phyloP scores from a whole-genome alignment of 2,888 invertebrate species.

The Chesias legatella region DNA sequence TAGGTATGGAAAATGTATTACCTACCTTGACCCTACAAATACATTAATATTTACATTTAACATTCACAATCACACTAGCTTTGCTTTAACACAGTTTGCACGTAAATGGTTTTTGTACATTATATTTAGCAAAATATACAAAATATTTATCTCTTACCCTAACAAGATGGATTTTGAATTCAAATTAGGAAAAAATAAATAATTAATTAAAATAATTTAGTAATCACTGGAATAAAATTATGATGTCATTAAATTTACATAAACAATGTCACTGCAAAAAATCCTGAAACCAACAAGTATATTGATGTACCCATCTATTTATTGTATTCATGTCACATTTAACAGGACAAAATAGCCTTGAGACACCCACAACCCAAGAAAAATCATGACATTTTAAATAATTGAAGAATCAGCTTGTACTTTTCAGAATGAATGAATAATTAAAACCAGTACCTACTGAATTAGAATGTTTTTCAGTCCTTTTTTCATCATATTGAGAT shows the following conservation, averaged over 20 bases:
- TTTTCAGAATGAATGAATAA: no score
- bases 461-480: no score
- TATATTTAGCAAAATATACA: constrained; percentile 31
- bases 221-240: no score
- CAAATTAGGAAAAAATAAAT: neutral
- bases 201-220: no score
- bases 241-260: no score
- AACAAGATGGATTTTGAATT: constrained; percentile 8
- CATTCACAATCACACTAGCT: constrained; percentile 39
- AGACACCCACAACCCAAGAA: no score
- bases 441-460: no score
- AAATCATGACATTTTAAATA: no score
- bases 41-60: constrained; percentile 39
- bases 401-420: no score
- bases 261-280: constrained; percentile 6
- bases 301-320: no score
- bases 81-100: constrained; percentile 36
- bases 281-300: neutral
- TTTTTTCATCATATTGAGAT: constrained; percentile 5
- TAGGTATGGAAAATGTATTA: constrained; percentile 43
- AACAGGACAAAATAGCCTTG: neutral
- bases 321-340: neutral
- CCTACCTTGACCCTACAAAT: constrained; percentile 37
- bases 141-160: constrained; percentile 15
- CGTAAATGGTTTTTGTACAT: constrained; percentile 28